These are phyloP conservation scores for Gambusia holbrooki DNA, from an alignment of 2,113 vertebrate genomes.

Conservation along the genomic window DNA sequence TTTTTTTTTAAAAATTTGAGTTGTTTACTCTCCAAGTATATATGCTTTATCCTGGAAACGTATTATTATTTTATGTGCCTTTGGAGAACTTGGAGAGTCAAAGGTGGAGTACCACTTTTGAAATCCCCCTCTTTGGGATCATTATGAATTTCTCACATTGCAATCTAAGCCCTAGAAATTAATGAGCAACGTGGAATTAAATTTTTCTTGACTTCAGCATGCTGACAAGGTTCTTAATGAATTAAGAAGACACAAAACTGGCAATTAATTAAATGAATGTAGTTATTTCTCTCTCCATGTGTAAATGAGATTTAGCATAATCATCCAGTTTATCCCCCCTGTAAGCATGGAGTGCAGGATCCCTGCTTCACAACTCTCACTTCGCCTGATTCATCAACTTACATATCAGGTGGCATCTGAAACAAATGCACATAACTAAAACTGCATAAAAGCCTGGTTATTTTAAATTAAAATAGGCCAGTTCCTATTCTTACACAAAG, in stretches of 20 bases:
- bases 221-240: background rate
- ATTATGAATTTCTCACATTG: background rate
- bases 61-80: background rate
- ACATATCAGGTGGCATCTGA: too few relatives aligned
- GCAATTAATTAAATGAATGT: background rate
- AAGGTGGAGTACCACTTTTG: background rate
- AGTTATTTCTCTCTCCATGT: background rate
- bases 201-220: background rate
- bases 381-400: background rate
- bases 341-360: background rate
- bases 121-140: background rate
- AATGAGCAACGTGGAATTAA: background rate
- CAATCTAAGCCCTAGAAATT: background rate
- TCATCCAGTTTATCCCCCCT: background rate
- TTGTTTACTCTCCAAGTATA: background rate
- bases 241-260: background rate
- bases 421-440: too few relatives aligned
- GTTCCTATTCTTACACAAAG: too few relatives aligned
- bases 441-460: too few relatives aligned
- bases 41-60: background rate
- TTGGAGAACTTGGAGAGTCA: background rate
- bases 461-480: too few relatives aligned
- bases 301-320: background rate
- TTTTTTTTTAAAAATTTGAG: background rate
- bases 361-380: background rate